A percentile compares a stretch with the other conserved stretches of the same genome.
Conservation (phyloP, 2,113 vertebrate genomes). For the Salvelinus namaycush region DNA sequence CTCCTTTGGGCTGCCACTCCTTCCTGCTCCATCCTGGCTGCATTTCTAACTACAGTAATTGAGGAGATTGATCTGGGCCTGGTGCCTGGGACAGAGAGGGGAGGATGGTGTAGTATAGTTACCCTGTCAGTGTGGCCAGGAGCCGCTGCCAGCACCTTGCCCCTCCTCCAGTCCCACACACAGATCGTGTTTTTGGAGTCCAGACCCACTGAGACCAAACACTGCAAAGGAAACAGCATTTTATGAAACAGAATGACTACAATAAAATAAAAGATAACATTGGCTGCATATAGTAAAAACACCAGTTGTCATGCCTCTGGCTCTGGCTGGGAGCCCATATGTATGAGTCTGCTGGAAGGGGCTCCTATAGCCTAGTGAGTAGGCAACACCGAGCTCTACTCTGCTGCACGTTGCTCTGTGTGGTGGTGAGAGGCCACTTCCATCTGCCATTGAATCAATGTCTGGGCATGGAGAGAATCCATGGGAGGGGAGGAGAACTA, state of each 20-base stretch:
- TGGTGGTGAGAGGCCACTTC: conserved; percentile 36
- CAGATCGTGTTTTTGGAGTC: conserved; percentile 98
- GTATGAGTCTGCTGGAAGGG: conserved; percentile 59
- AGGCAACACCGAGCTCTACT: conserved; percentile 53
- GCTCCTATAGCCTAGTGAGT: conserved; percentile 62
- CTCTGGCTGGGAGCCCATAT: conserved; percentile 56
- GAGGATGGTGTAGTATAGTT: conserved; percentile 42
- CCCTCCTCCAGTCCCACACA: conserved; percentile 98
- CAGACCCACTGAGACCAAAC: conserved; percentile 95
- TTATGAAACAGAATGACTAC: not conserved
- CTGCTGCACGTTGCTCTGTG: conserved; percentile 27
- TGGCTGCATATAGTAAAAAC: not conserved
- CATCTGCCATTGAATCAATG: conserved; percentile 36
- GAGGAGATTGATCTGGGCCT: not conserved
- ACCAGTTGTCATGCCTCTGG: conserved; percentile 56
- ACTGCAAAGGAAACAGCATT: conserved; percentile 72
- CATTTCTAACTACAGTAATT: not conserved
- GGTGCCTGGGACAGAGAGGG: conserved; percentile 16
- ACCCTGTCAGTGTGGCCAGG: conserved; percentile 98
- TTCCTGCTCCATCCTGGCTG: conserved; percentile 23
- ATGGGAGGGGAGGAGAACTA: not conserved
- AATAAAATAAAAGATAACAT: not conserved
- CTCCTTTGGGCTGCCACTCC: conserved; percentile 30
- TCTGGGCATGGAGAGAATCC: conserved; percentile 5
- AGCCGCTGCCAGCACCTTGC: conserved; percentile 90